phyloP scores from a whole-genome alignment of 1,140 invertebrate genomes.

The Phocides pigmalion region DNA sequence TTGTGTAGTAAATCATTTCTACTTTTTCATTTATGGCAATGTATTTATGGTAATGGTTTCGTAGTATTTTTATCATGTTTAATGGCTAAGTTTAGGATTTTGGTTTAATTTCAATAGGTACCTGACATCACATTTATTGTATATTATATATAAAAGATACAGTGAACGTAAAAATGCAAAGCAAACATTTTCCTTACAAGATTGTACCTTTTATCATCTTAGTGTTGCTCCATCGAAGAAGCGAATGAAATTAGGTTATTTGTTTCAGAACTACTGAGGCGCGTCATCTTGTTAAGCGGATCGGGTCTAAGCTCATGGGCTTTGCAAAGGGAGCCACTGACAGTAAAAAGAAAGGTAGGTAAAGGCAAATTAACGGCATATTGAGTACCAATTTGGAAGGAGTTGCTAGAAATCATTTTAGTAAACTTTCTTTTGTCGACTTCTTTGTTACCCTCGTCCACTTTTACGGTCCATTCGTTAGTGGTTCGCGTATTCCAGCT shows the following conservation, averaged over 20 bases:
- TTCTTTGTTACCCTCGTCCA: neutral
- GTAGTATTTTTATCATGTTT: no score
- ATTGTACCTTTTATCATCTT: neutral
- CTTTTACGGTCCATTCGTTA: slow-evolving; percentile 7
- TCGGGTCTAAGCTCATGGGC: slow-evolving; percentile 98
- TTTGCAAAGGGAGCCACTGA: slow-evolving; percentile 93
- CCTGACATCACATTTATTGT: no score
- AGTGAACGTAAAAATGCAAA: neutral
- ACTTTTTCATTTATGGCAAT: no score
- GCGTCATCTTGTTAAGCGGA: slow-evolving; percentile 96
- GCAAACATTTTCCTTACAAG: neutral
- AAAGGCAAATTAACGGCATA: slow-evolving; percentile 44
- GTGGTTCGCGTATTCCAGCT: neutral
- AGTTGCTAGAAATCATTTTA: slow-evolving; percentile 39
- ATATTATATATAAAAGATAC: neutral
- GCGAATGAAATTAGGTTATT: slow-evolving; percentile 72
- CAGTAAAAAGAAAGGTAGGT: slow-evolving; percentile 88
- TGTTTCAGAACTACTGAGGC: slow-evolving; percentile 93
- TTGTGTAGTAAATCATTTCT: no score
- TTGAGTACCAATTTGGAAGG: slow-evolving; percentile 44
- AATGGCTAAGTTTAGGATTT: no score
- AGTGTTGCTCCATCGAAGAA: slow-evolving; percentile 56
- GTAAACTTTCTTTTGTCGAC: slow-evolving; percentile 26
- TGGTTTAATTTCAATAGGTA: no score
- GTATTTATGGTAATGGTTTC: no score